Evolutionary conservation across 2,113 vertebrate genomes (phyloP).

Genomic region (Odontophorus gujanensis): DNA sequence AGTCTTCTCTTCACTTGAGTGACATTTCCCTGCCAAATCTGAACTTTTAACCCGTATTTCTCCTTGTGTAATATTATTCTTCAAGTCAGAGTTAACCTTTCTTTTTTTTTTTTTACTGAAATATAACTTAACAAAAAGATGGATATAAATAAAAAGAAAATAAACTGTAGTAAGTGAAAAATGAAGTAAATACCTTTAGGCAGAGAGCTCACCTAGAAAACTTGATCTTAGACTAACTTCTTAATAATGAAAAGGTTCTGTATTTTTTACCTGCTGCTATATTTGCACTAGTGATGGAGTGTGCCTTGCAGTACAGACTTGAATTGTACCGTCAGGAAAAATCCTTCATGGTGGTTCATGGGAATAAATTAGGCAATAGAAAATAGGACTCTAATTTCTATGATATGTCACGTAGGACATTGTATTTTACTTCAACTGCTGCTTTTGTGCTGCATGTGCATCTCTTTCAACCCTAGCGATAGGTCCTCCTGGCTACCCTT

Average conservation of each 20-base stretch:
- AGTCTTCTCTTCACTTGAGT: constrained; percentile 41
- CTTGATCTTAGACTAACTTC: neutral
- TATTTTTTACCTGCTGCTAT: neutral
- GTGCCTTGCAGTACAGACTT: neutral
- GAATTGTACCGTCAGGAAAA: constrained; percentile 52
- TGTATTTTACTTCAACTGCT: constrained; percentile 11
- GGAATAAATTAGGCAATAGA: constrained; percentile 56
- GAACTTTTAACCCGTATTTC: constrained; percentile 58
- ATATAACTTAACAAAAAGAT: neutral
- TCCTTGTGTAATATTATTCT: neutral
- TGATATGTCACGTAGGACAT: constrained; percentile 33
- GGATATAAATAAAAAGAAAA: constrained; percentile 1
- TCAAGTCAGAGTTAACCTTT: constrained; percentile 14
- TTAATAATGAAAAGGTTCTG: neutral
- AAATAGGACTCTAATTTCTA: constrained; percentile 56
- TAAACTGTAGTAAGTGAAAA: neutral
- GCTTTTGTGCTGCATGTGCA: constrained; percentile 28
- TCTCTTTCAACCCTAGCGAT: neutral
- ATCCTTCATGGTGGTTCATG: constrained; percentile 44
- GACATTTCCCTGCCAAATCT: constrained; percentile 63
- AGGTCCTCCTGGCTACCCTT: constrained; percentile 18
- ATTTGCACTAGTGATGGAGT: constrained; percentile 38
- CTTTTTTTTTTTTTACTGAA: neutral
- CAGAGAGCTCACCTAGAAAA: neutral
- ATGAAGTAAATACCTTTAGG: neutral